A percentile compares a stretch with the other conserved stretches of the same genome.
phyloP scores from a whole-genome alignment of 2,797 vertebrate genomes.

The Xenopus petersii region DNA sequence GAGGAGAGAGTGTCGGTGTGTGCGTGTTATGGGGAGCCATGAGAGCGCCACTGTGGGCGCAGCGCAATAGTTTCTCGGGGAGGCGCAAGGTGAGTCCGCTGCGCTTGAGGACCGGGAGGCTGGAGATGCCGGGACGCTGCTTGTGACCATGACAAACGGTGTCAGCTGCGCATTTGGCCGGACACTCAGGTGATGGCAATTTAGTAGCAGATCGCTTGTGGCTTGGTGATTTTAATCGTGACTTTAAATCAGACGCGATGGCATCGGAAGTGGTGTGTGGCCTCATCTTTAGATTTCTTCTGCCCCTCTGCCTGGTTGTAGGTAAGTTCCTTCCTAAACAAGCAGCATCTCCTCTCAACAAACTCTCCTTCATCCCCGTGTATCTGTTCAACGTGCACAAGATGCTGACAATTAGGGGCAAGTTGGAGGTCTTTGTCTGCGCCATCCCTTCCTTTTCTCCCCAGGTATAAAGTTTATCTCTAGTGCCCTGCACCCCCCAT shows the following conservation, averaged over 20 bases:
- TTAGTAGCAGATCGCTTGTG: slow-evolving; percentile 34
- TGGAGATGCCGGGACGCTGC: slow-evolving; percentile 35
- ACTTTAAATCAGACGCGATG: slow-evolving; percentile 66
- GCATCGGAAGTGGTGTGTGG: slow-evolving; percentile 93
- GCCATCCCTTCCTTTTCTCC: too few species aligned
- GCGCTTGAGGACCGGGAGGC: background rate
- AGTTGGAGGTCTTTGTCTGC: too few species aligned
- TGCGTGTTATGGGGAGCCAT: slow-evolving; percentile 33
- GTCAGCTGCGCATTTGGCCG: slow-evolving; percentile 59
- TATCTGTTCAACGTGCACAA: too few species aligned
- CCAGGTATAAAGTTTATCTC: too few species aligned
- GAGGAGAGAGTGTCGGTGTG: slow-evolving; percentile 3
- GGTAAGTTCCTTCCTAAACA: slow-evolving; percentile 69
- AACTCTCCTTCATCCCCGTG: background rate
- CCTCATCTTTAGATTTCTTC: slow-evolving; percentile 88
- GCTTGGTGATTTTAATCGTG: slow-evolving; percentile 36
- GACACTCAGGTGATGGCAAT: slow-evolving; percentile 59
- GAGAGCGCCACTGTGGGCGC: slow-evolving; percentile 10
- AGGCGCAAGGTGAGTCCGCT: slow-evolving; percentile 1
- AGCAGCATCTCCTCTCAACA: too few species aligned
- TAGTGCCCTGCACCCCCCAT: too few species aligned
- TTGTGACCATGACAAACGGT: slow-evolving; percentile 56
- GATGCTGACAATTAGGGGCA: too few species aligned
- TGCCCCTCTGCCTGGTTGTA: slow-evolving; percentile 86
- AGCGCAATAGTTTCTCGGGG: slow-evolving; percentile 8